Evolutionary conservation across 2,888 invertebrate genomes (phyloP).

Genomic region (Drosophila demipolita): DNA sequence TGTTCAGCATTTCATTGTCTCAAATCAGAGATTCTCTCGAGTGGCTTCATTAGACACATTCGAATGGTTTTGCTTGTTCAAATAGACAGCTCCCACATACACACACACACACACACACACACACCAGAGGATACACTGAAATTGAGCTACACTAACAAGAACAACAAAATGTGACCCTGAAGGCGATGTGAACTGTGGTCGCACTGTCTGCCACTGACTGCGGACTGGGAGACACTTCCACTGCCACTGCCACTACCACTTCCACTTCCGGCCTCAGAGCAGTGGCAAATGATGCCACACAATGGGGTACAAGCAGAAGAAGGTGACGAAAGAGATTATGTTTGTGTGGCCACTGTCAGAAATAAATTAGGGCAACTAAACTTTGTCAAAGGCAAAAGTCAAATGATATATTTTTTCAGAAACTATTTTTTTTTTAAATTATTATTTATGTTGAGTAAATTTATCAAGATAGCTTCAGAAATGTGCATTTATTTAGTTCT

Average conservation of each 20-base stretch:
- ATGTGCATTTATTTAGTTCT: background rate
- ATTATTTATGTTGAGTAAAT: background rate
- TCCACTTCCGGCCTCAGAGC: slow-evolving; percentile 19
- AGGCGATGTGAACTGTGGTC: slow-evolving; percentile 18
- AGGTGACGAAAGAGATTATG: background rate
- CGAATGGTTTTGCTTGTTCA: slow-evolving; percentile 15
- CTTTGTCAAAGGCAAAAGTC: background rate
- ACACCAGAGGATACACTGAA: background rate
- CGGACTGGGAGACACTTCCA: slow-evolving; percentile 20
- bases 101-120: background rate
- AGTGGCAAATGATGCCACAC: slow-evolving; percentile 7
- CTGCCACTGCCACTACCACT: slow-evolving; percentile 11
- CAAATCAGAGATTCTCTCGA: slow-evolving; percentile 38
- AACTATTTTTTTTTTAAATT: background rate
- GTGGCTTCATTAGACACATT: slow-evolving; percentile 68
- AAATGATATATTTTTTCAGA: background rate
- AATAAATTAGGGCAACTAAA: background rate
- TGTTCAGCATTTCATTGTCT: slow-evolving; percentile 5
- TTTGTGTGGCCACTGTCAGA: too few species aligned
- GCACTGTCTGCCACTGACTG: slow-evolving; percentile 2
- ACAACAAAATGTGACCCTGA: slow-evolving; percentile 39
- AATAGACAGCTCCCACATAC: background rate
- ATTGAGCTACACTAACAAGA: slow-evolving; percentile 15
- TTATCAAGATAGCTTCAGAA: background rate
- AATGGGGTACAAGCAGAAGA: background rate